Base-by-base conservation (phyloP, 1,140 invertebrate genomes). In the Bombus huntii region DNA sequence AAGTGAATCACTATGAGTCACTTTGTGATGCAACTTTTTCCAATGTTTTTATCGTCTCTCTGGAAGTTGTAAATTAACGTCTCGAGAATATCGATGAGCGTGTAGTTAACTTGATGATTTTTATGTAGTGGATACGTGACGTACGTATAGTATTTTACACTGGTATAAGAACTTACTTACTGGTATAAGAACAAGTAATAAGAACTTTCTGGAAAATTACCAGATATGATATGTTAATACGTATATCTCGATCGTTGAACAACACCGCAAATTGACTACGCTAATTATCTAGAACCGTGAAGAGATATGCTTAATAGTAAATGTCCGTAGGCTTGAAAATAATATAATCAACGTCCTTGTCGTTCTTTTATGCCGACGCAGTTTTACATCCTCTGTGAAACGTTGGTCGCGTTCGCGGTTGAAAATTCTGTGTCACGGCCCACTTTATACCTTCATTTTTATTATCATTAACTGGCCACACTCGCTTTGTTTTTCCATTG, bases 271-370 rank as follows among this genome's bases (percentile, higher is more conserved):
- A n/a, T 31, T 28, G 42, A 37, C 8, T 53, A 18, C 34, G 65
- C 42, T 81, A 85, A 81, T 81, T 80, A 85, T 42, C 28, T 39
- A 47, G 31, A 72, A 42, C 18, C 28, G 57, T 74, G 71, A 68
- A 57, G 44, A 68, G 81, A 66, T 68, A 53, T 66, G 31, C 22
- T 4, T 15, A 25, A 39, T 3, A 10, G 37, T 18, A 34, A 66
- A n/a, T 22, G 28, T 71, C 25, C 15, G 71, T 57, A 72, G 83
- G 83, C 18, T 85, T 85, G 53, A 81, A 81, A 85, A 85, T 71
- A 47, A 81, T 81, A 85, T 71, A 47, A 81, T 74, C 71, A 37
- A 2, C 34, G 83, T 15, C 83, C 83, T 85, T 85, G 83, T 74
- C 59, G 59, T 57, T 59, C 28, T 74, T 85, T 57, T 74, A 81